Percentiles rank a stretch among this genome's conserved stretches.
phyloP scores from a whole-genome alignment of 2,113 vertebrate genomes.

The Callocephalon fimbriatum region DNA sequence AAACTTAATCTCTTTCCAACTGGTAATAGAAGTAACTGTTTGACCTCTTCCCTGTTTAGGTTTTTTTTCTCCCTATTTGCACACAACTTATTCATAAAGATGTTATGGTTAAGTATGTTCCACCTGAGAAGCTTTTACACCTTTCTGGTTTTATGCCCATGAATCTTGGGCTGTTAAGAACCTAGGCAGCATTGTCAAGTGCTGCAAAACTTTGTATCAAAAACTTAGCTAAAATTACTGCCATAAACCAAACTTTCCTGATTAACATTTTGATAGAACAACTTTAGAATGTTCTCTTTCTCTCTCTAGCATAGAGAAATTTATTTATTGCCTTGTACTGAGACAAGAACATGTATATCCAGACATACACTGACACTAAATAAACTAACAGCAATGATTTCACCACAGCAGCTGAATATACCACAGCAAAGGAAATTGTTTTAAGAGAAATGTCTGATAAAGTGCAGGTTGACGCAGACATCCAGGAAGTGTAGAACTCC shows the following conservation, averaged over 20 bases:
- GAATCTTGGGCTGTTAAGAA: not conserved
- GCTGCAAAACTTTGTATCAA: not conserved
- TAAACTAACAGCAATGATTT: not conserved
- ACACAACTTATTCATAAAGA: not conserved
- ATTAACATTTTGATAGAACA: not conserved
- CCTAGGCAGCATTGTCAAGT: not conserved
- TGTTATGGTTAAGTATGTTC: not conserved
- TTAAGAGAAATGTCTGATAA: not conserved
- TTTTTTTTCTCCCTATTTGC: not conserved
- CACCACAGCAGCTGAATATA: not conserved
- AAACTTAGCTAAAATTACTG: not conserved
- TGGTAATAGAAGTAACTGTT: slow-evolving; percentile 21
- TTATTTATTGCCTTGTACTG: not conserved
- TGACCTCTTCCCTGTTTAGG: slow-evolving; percentile 2
- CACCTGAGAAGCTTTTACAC: not conserved
- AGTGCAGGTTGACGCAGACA: not conserved
- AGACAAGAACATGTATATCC: not conserved
- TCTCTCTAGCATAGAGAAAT: not conserved
- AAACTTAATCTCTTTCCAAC: slow-evolving; percentile 44
- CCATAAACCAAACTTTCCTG: not conserved
- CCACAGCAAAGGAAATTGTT: not conserved
- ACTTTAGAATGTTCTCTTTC: not conserved
- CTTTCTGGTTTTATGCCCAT: not conserved
- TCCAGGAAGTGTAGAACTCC: not conserved
- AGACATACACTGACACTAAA: not conserved